Evolutionary conservation across 2,888 invertebrate genomes (phyloP).

Genomic region (Drosophila anomalata): DNA sequence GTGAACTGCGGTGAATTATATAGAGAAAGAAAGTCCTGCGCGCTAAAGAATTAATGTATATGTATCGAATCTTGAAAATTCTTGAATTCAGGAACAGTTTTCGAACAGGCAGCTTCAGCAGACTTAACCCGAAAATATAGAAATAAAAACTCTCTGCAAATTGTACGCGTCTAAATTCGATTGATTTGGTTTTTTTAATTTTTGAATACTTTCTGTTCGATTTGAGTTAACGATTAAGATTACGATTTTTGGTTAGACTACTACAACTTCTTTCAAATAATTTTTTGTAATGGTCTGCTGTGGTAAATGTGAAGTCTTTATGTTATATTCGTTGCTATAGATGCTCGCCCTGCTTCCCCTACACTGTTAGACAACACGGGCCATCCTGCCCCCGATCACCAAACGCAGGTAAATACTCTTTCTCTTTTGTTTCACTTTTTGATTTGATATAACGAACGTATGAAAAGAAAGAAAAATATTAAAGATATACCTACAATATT

Average conservation of each 20-base stretch:
- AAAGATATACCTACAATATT: conserved; percentile 45
- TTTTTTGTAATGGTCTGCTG: conserved; percentile 84
- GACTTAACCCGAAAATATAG: conserved; percentile 21
- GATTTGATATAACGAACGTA: conserved; percentile 62
- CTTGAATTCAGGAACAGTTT: conserved; percentile 34
- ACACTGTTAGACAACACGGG: conserved; percentile 94
- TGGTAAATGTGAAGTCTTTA: conserved; percentile 85
- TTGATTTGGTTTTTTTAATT: conserved; percentile 21
- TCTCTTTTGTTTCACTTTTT: conserved; percentile 71
- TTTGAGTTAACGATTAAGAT: conserved; percentile 29
- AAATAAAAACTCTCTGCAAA: conserved; percentile 20
- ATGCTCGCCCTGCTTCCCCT: conserved; percentile 95
- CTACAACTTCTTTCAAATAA: conserved; percentile 79
- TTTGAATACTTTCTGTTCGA: conserved; percentile 23
- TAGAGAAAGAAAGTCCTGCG: conserved; percentile 54
- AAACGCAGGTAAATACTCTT: conserved; percentile 88
- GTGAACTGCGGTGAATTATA: conserved; percentile 77
- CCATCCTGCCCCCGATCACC: conserved; percentile 90
- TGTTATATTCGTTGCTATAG: conserved; percentile 97
- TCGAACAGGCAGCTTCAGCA: conserved; percentile 40
- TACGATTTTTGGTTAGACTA: conserved; percentile 57
- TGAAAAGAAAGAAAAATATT: conserved; percentile 43
- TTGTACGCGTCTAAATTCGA: conserved; percentile 37
- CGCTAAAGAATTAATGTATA: conserved; percentile 21
- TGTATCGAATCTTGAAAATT: conserved; percentile 29